Conservation (phyloP, 2,888 invertebrate genomes). For the Oscheius sp. region DNA sequence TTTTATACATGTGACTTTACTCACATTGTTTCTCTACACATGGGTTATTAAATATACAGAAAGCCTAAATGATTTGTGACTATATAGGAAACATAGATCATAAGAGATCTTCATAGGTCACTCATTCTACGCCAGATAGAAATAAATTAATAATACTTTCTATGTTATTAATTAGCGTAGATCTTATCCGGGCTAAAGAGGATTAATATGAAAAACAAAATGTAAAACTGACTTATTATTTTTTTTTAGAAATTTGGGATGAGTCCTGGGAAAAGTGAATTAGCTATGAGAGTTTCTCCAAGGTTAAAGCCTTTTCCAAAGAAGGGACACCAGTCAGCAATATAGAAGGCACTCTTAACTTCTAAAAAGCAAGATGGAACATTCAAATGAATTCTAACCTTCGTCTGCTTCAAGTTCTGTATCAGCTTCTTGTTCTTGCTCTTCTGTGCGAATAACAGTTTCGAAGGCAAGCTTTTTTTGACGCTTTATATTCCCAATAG, state of each 20-base stretch:
- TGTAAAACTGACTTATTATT: background rate
- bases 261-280: background rate
- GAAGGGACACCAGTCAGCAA: conserved; percentile 33
- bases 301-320: conserved; percentile 36
- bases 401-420: background rate
- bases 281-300: conserved; percentile 31
- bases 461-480: too few relatives aligned
- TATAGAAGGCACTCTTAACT: background rate
- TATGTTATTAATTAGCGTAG: background rate
- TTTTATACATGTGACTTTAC: background rate
- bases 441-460: background rate
- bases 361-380: background rate
- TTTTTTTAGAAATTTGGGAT: too few relatives aligned
- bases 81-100: background rate
- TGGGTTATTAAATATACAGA: too few relatives aligned
- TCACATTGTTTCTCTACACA: background rate
- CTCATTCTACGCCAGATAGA: too few relatives aligned
- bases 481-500: too few relatives aligned
- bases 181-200: too few relatives aligned
- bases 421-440: background rate
- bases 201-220: background rate
- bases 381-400: background rate
- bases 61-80: background rate
- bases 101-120: background rate
- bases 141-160: background rate